Conservation (phyloP, 2,888 invertebrate species). For the Nasonia oneida region DNA sequence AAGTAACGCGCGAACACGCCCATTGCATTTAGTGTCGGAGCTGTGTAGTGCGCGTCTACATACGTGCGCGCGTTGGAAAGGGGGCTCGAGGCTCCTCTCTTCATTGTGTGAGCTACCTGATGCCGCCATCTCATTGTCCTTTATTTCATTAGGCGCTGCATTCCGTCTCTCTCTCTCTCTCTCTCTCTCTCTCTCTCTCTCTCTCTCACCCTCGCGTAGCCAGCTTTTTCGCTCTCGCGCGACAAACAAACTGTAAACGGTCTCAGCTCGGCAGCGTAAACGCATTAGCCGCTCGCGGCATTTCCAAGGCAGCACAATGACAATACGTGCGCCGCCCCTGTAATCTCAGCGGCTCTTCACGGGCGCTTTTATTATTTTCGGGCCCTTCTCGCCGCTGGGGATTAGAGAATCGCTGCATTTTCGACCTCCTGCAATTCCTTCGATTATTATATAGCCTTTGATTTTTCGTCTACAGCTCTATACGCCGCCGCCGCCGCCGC, state of each 20-base stretch:
- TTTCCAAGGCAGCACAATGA: conserved; percentile 50
- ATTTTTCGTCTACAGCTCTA: conserved; percentile 21
- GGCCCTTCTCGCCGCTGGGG: too few species aligned
- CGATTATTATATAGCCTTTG: conserved; percentile 12
- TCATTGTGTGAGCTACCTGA: conserved; percentile 30
- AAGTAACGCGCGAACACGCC: conserved; percentile 78
- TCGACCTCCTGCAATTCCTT: too few species aligned
- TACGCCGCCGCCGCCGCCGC: too few species aligned
- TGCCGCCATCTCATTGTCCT: conserved; percentile 60
- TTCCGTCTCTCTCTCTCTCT: conserved; percentile 42
- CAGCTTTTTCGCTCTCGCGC: not conserved
- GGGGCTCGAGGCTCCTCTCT: not conserved
- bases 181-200: too few species aligned
- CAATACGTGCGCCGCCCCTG: conserved; percentile 28
- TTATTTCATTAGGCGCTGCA: conserved; percentile 68
- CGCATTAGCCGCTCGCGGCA: conserved; percentile 48
- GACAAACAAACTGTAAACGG: not conserved
- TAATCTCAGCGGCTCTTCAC: conserved; percentile 26
- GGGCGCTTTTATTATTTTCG: not conserved
- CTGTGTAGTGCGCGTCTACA: too few species aligned
- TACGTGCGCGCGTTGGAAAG: conserved; percentile 59
- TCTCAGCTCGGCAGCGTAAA: conserved; percentile 14
- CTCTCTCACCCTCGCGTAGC: not conserved
- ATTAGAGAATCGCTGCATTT: too few species aligned
- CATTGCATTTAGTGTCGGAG: conserved; percentile 75